Percentiles rank a stretch among this genome's conserved stretches.
Evolutionary conservation across 1,140 invertebrate genomes (phyloP).

Genomic region (Globodera ellingtonae): DNA sequence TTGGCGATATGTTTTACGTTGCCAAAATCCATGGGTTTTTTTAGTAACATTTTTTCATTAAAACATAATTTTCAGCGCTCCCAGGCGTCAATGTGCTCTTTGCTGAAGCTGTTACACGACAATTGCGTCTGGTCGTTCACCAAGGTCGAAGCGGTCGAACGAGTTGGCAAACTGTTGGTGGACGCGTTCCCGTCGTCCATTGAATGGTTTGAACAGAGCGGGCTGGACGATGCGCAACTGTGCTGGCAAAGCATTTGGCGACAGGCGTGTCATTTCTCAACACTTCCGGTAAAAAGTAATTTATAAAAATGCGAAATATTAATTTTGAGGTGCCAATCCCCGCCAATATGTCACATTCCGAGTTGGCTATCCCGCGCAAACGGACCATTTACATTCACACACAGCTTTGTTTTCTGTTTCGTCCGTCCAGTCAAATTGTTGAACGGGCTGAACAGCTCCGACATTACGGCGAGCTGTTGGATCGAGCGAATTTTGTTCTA

Average conservation of each 20-base stretch:
- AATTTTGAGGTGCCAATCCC: slow-evolving; percentile 21
- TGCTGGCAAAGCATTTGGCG: slow-evolving; percentile 42
- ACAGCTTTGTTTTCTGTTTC: slow-evolving; percentile 33
- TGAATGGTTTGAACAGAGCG: slow-evolving; percentile 24
- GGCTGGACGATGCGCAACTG: slow-evolving; percentile 17
- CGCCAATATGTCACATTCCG: neutral
- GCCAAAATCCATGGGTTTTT: neutral
- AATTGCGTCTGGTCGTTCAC: slow-evolving; percentile 42
- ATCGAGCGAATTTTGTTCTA: slow-evolving; percentile 34
- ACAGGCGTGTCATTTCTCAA: slow-evolving; percentile 39
- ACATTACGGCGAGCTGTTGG: slow-evolving; percentile 37
- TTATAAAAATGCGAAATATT: neutral
- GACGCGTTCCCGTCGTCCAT: slow-evolving; percentile 30
- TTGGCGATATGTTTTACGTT: neutral
- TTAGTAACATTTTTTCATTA: neutral
- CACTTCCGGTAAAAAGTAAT: neutral
- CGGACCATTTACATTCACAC: slow-evolving; percentile 41
- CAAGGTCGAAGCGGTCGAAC: slow-evolving; percentile 45
- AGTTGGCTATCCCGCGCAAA: slow-evolving; percentile 40
- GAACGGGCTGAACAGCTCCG: slow-evolving; percentile 29
- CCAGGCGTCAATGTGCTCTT: slow-evolving; percentile 41
- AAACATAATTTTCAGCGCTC: slow-evolving; percentile 35
- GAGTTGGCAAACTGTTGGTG: slow-evolving; percentile 31
- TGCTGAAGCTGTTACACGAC: slow-evolving; percentile 31
- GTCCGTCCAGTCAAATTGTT: slow-evolving; percentile 6